Evolutionary conservation across 2,888 invertebrate genomes (phyloP).

Genomic region (Philaethria dido): DNA sequence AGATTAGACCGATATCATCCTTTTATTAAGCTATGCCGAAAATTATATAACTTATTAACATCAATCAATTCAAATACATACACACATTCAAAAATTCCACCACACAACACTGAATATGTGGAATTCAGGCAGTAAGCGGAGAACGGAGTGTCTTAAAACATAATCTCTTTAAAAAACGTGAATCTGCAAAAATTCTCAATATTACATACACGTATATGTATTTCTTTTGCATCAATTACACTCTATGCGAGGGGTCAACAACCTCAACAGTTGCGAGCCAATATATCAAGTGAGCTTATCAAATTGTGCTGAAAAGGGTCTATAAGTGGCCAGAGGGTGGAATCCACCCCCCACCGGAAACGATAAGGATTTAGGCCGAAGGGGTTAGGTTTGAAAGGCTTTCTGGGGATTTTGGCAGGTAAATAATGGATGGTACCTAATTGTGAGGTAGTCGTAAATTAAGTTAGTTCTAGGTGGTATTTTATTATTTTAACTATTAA

Average conservation of each 20-base stretch:
- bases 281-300: slow-evolving; percentile 43
- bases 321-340: slow-evolving; percentile 36
- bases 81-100: too few relatives aligned
- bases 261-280: slow-evolving; percentile 41
- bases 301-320: slow-evolving; percentile 38
- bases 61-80: too few relatives aligned
- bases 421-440: slow-evolving; percentile 16
- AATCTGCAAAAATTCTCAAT: too few relatives aligned
- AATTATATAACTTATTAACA: too few relatives aligned
- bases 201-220: neutral
- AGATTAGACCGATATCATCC: too few relatives aligned
- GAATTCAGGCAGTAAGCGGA: too few relatives aligned
- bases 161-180: too few relatives aligned
- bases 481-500: neutral
- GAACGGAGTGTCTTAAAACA: too few relatives aligned
- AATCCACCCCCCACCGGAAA: slow-evolving; percentile 40
- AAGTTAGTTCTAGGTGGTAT: slow-evolving; percentile 1
- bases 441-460: slow-evolving; percentile 1
- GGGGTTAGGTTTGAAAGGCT: slow-evolving; percentile 33
- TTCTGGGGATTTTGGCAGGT: slow-evolving; percentile 23
- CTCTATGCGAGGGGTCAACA: slow-evolving; percentile 13
- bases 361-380: slow-evolving; percentile 47
- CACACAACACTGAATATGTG: too few relatives aligned
- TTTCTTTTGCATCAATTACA: neutral
- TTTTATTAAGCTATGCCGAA: too few relatives aligned